phyloP scores from a whole-genome alignment of 2,888 invertebrate species.

The Meteorus cinctellus region DNA sequence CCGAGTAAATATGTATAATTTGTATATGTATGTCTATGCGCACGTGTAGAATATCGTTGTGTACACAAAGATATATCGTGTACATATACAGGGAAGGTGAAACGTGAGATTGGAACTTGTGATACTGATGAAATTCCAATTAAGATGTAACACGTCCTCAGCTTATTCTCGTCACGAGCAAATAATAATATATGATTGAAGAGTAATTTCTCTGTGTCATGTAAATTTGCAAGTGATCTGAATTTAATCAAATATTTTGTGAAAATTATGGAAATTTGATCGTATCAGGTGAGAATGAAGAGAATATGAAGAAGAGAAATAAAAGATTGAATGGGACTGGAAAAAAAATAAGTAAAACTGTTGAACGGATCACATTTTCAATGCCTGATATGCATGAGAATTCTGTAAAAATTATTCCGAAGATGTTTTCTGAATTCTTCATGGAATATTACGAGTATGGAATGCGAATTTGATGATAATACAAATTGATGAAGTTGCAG shows the following conservation, averaged over 20 bases:
- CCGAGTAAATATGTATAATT: background rate
- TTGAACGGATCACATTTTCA: too few species aligned
- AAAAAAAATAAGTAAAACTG: background rate
- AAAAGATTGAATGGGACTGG: background rate
- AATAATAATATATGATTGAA: background rate
- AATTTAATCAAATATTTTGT: conserved; percentile 5
- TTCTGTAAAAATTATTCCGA: too few species aligned
- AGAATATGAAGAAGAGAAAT: background rate
- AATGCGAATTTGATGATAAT: background rate
- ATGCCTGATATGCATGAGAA: too few species aligned
- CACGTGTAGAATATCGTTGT: background rate
- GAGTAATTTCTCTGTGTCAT: background rate
- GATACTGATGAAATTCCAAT: conserved; percentile 14
- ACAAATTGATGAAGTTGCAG: background rate
- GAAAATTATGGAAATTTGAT: too few species aligned
- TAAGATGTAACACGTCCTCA: conserved; percentile 5
- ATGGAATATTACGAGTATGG: background rate
- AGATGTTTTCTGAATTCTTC: background rate
- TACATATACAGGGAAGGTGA: background rate
- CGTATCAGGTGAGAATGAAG: too few species aligned
- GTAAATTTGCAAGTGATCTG: conserved; percentile 1
- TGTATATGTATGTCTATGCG: background rate
- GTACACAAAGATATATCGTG: background rate
- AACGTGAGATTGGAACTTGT: conserved; percentile 9
- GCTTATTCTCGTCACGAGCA: background rate